Evolutionary conservation across 2,113 vertebrate species (phyloP).

Genomic region (Rhinolophus ferrumequinum): DNA sequence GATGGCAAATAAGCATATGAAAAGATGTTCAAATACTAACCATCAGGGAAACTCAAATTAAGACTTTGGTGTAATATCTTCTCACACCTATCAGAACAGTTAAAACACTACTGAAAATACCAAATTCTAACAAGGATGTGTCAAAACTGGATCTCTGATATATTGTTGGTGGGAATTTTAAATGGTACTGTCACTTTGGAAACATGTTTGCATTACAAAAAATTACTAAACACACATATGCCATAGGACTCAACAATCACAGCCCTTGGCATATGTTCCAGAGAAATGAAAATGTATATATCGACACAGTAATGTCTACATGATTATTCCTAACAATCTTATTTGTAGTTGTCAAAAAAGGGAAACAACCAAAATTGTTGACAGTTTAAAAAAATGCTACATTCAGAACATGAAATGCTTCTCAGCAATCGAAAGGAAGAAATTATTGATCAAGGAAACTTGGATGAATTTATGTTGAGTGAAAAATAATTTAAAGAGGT

Average conservation of each 20-base stretch:
- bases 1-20: neutral
- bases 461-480: neutral
- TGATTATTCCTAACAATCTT: neutral
- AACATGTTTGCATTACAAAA: neutral
- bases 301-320: neutral
- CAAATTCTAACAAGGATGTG: neutral
- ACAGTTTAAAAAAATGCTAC: neutral
- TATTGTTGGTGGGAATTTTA: neutral
- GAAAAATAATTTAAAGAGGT: neutral
- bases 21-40: neutral
- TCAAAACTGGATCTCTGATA: neutral
- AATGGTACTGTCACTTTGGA: neutral
- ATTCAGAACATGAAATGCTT: neutral
- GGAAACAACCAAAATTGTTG: neutral
- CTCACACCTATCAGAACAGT: neutral
- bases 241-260: neutral
- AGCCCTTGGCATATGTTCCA: neutral
- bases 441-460: neutral
- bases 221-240: neutral
- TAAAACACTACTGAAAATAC: neutral
- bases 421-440: neutral
- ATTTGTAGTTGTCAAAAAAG: neutral
- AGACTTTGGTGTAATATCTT: neutral
- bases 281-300: neutral
- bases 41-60: slow-evolving; percentile 10